Evolutionary conservation across 2,113 vertebrate genomes (phyloP).

Genomic region (Hippocampus comes): DNA sequence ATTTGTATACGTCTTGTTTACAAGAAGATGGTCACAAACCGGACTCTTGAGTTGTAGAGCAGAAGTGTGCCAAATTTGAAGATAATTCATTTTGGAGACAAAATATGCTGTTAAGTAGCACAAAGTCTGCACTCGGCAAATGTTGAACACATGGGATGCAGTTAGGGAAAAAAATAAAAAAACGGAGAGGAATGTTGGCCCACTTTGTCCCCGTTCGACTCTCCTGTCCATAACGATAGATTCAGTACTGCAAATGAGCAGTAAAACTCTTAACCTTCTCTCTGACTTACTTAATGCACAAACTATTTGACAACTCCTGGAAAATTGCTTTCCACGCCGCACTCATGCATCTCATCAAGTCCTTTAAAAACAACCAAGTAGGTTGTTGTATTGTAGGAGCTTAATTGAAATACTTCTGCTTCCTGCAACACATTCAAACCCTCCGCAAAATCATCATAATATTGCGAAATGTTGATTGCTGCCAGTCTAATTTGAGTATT

Average conservation of each 20-base stretch:
- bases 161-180: conserved; percentile 43
- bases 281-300: conserved; percentile 14
- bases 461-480: not conserved
- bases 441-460: not conserved
- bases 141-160: conserved; percentile 47
- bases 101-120: conserved; percentile 4
- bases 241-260: conserved; percentile 16
- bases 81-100: too few relatives aligned
- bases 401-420: not conserved
- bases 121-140: conserved; percentile 59
- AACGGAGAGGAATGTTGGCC: conserved; percentile 56
- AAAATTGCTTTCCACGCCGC: not conserved
- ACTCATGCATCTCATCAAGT: not conserved
- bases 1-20: too few relatives aligned
- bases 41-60: not conserved
- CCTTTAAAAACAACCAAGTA: not conserved
- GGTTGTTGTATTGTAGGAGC: too few relatives aligned
- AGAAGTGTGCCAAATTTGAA: not conserved
- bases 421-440: not conserved
- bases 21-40: too few relatives aligned
- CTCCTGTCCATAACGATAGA: conserved; percentile 37
- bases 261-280: conserved; percentile 30
- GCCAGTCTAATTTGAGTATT: not conserved
- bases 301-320: conserved; percentile 11
- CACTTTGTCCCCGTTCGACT: conserved; percentile 38